A percentile compares a stretch with the other conserved stretches of the same genome.
These are phyloP conservation scores for Ectropis crepuscularia DNA, from an alignment of 2,888 invertebrate species.

Conservation along the genomic window DNA sequence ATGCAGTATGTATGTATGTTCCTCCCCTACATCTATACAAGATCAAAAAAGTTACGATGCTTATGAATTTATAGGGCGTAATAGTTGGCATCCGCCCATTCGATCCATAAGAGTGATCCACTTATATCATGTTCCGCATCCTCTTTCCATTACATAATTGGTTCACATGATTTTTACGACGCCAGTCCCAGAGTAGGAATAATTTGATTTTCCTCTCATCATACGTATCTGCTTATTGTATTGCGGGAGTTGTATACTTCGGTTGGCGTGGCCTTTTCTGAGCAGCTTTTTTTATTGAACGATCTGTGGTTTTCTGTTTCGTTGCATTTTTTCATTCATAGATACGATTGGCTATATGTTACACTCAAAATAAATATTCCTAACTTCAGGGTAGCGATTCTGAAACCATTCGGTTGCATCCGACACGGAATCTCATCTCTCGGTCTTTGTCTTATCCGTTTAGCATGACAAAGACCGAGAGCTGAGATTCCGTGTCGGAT, in stretches of 20 bases:
- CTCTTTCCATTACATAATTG: constrained; percentile 40
- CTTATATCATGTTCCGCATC: constrained; percentile 35
- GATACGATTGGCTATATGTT: no score
- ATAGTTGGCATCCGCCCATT: constrained; percentile 33
- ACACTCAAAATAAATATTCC: no score
- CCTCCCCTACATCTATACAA: neutral
- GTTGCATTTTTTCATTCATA: no score
- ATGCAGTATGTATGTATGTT: no score
- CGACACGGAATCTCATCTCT: no score
- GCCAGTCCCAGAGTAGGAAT: constrained; percentile 28
- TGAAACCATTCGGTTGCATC: no score
- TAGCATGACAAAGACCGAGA: no score
- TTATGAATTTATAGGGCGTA: constrained; percentile 27
- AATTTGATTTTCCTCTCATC: constrained; percentile 29
- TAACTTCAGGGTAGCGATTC: no score
- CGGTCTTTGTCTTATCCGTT: no score
- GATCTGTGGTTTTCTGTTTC: no score
- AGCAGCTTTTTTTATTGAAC: constrained; percentile 23
- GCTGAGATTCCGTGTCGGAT: no score
- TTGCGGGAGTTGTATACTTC: constrained; percentile 12
- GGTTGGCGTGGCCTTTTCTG: constrained; percentile 11
- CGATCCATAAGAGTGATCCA: constrained; percentile 31
- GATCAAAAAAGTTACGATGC: constrained; percentile 19
- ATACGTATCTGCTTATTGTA: constrained; percentile 20
- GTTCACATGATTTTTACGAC: constrained; percentile 28